Evolutionary conservation across 2,113 vertebrate genomes (phyloP).

Genomic region (Galeopterus variegatus): DNA sequence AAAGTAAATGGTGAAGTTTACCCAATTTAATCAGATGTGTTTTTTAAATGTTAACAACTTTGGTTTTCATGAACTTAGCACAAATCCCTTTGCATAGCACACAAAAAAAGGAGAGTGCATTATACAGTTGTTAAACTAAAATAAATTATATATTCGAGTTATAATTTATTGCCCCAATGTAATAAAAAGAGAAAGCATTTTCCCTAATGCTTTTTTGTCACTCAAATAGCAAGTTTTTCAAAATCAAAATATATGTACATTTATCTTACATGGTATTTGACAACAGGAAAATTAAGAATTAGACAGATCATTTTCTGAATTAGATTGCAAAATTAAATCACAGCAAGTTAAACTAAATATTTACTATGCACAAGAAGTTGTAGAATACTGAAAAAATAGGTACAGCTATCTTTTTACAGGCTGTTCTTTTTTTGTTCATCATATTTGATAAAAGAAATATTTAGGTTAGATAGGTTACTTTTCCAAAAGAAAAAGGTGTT

Average conservation of each 20-base stretch:
- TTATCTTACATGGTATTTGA: conserved; percentile 1
- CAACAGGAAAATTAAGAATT: neutral
- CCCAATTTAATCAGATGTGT: neutral
- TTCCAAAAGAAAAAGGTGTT: neutral
- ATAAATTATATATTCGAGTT: neutral
- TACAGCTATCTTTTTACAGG: neutral
- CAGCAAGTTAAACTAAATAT: neutral
- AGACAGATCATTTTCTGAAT: neutral
- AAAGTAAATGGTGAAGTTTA: conserved; percentile 32
- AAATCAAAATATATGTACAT: conserved; percentile 36
- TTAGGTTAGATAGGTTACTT: conserved; percentile 29
- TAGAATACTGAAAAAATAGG: neutral
- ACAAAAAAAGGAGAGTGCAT: neutral
- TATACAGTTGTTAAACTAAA: neutral
- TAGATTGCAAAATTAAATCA: conserved; percentile 1
- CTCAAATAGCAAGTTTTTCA: neutral
- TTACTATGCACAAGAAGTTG: neutral
- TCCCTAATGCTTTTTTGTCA: neutral
- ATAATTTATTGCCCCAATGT: neutral
- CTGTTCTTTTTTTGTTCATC: neutral
- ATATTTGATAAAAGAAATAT: neutral
- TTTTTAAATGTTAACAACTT: conserved; percentile 48
- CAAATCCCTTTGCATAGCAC: neutral
- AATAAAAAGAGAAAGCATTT: neutral
- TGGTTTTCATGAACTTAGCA: neutral